Evolutionary conservation across 2,797 vertebrate species (phyloP).

Genomic region (Pogonophryne albipinna): DNA sequence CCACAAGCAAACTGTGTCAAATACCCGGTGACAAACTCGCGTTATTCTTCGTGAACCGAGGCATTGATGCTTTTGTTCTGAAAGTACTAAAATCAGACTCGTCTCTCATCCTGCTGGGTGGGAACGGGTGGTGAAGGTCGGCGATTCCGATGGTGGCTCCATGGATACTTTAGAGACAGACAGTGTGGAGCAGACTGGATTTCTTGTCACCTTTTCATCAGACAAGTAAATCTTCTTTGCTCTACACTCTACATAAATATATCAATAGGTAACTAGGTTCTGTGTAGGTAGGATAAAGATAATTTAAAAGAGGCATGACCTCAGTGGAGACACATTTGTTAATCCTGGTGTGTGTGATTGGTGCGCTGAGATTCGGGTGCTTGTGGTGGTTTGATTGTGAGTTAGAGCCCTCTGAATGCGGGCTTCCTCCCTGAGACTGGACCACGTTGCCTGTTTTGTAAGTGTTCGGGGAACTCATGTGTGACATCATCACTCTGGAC

Average conservation of each 20-base stretch:
- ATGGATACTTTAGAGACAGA: conserved; percentile 58
- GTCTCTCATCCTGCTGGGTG: conserved; percentile 55
- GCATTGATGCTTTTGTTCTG: conserved; percentile 20
- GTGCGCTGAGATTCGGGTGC: conserved; percentile 68
- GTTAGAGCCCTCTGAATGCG: conserved; percentile 75
- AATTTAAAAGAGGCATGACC: conserved; percentile 25
- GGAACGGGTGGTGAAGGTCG: conserved; percentile 74
- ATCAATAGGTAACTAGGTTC: conserved; percentile 23
- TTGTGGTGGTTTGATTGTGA: conserved; percentile 78
- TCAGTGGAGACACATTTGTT: conserved; percentile 7
- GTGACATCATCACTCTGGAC: conserved; percentile 70
- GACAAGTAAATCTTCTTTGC: conserved; percentile 64
- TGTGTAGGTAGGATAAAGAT: conserved; percentile 40
- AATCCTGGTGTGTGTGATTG: conserved; percentile 67
- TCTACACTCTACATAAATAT: conserved; percentile 57
- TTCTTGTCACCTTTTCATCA: conserved; percentile 49
- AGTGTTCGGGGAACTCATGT: conserved; percentile 73
- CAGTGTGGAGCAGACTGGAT: conserved; percentile 71
- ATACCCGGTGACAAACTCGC: not conserved
- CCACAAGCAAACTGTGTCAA: not conserved
- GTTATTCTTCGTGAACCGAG: not conserved
- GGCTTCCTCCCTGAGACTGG: conserved; percentile 76
- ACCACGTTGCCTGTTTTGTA: conserved; percentile 79
- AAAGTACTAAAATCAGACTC: conserved; percentile 60
- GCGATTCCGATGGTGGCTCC: conserved; percentile 85